Evolutionary conservation across 2,888 invertebrate species (phyloP), one percentile per base, ranked within the genome.

Genomic region (Dolomedes plantarius): DNA sequence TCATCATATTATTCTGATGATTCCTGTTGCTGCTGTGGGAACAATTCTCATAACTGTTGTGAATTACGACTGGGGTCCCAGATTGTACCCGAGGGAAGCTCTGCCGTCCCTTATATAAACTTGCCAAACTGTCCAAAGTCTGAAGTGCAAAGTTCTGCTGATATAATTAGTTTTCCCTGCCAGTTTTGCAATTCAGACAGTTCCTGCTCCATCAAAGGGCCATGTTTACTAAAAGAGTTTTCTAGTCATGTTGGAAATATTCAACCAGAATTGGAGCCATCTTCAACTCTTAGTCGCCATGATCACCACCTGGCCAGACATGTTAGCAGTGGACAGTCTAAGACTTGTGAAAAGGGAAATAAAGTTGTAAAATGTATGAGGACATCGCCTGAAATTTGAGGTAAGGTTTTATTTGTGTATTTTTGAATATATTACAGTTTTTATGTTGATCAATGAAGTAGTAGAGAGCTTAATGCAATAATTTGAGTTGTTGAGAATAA

Each of bases 1-100:
- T 86, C 88, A 0, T 88, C 86, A 19, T 88, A 72, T 28, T 83
- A 81, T 32, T 88, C 88, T 16, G 88, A 88, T 56, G 88, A 88
- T 32, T 81, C 86, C 0, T 86, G 88, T 46, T 81, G 73, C 27
- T 82, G 75, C 41, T 83, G 76, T 50, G 72, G 71, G 0, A 39
- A 36, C 19, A 50, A 78, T 19, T 75, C 69, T 1, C 72, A 71
- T 3, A 73, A 31, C 31, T 62, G 62, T 13, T 72, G 72, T 56
- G 83, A 67, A 29, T 23, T 28, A 1, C 36, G 56, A 29, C 56
- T 46, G 9, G 29, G 31, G 32, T n/a, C 64, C 31, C 27, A 65
- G 50, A 46, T 46, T 36, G 76, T 71, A 72, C 16, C n/a, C 0
- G 69, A 32, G 13, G 23, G 27, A n/a, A 72, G 19, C n/a, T 13